Evolutionary conservation across 2,113 vertebrate genomes (phyloP).

Genomic region (Ceyx melanurus): DNA sequence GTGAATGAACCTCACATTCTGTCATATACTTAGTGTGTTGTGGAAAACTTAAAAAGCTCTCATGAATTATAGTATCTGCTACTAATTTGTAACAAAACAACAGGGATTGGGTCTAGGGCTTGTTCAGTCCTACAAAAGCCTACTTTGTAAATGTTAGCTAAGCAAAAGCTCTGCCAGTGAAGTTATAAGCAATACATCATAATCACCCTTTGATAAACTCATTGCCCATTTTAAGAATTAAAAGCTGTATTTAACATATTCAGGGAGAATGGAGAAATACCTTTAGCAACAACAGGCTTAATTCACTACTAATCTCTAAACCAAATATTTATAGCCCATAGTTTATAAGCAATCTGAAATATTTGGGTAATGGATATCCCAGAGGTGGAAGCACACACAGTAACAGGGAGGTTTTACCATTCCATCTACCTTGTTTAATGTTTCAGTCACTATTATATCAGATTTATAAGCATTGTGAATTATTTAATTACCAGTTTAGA

Average conservation of each 20-base stretch:
- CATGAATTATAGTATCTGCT: not conserved
- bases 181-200: constrained; percentile 44
- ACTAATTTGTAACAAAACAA: constrained; percentile 7
- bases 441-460: constrained; percentile 1
- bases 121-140: constrained; percentile 19
- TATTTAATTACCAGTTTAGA: not conserved
- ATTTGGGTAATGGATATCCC: not conserved
- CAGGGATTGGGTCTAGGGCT: not conserved
- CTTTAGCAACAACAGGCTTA: constrained; percentile 29
- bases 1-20: not conserved
- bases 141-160: constrained; percentile 27
- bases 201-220: constrained; percentile 11
- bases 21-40: not conserved
- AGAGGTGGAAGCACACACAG: not conserved
- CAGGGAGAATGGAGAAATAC: not conserved
- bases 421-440: constrained; percentile 18
- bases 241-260: constrained; percentile 25
- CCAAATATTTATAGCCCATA: constrained; percentile 38
- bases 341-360: constrained; percentile 33
- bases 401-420: not conserved
- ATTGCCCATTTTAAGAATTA: constrained; percentile 29
- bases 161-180: constrained; percentile 41
- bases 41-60: not conserved
- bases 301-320: constrained; percentile 46
- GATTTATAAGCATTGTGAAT: constrained; percentile 1